Conservation (phyloP, 2,888 invertebrate species). For the Drosophila robusta region DNA sequence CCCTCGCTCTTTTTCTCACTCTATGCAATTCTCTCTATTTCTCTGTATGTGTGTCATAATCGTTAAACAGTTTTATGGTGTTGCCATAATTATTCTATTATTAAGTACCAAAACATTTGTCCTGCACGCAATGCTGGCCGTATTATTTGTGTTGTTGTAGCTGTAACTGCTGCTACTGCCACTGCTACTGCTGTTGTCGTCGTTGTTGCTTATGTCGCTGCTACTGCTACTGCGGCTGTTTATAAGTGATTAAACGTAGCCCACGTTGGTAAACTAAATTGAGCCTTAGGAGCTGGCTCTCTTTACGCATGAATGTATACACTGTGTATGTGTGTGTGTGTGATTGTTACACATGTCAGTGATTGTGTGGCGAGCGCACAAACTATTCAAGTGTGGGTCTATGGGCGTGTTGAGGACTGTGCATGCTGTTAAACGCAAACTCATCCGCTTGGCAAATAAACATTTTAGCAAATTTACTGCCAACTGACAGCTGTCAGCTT, state of each 20-base stretch:
- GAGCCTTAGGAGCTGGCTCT: conserved; percentile 47
- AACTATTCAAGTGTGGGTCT: conserved; percentile 61
- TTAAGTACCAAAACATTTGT: conserved; percentile 79
- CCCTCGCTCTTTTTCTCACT: not conserved
- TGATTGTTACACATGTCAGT: conserved; percentile 53
- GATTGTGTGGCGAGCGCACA: conserved; percentile 51
- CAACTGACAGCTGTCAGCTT: conserved; percentile 82
- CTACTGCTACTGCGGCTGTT: conserved; percentile 57
- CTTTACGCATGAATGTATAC: conserved; percentile 22
- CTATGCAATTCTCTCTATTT: no score
- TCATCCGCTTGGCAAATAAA: conserved; percentile 79
- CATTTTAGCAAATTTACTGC: conserved; percentile 81
- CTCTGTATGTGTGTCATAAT: conserved; percentile 61
- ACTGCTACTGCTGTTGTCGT: conserved; percentile 18
- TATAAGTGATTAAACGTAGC: conserved; percentile 76
- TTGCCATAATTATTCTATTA: conserved; percentile 78
- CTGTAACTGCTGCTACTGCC: conserved; percentile 11
- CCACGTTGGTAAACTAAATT: conserved; percentile 55
- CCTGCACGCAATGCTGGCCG: conserved; percentile 62
- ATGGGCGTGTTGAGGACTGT: conserved; percentile 29
- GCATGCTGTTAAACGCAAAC: conserved; percentile 75
- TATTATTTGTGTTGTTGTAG: conserved; percentile 34
- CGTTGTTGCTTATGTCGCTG: conserved; percentile 19
- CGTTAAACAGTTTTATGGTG: conserved; percentile 76
- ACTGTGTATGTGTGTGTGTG: conserved; percentile 26